phyloP scores from a whole-genome alignment of 1,140 invertebrate genomes.

The Armadillidium nasatum region DNA sequence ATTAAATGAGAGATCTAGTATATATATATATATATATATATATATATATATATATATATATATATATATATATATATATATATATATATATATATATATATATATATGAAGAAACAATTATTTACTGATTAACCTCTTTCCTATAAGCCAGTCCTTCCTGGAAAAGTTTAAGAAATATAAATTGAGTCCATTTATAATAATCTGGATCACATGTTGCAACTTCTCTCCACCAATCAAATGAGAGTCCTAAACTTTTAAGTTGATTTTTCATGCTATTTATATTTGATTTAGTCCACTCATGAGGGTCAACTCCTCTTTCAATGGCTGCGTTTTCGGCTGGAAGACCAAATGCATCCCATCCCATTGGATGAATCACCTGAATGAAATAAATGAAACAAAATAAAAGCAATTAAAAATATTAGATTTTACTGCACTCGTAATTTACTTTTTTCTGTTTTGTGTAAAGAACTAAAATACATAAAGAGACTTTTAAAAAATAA shows the following conservation, averaged over 20 bases:
- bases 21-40: no score
- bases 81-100: no score
- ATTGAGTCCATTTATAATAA: slow-evolving; percentile 93
- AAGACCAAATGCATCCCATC: slow-evolving; percentile 98
- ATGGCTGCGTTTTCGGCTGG: slow-evolving; percentile 99
- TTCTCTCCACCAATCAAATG: slow-evolving; percentile 93
- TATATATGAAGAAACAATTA: no score
- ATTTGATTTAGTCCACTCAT: slow-evolving; percentile 83
- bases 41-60: no score
- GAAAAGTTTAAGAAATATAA: slow-evolving; percentile 85
- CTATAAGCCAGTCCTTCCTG: slow-evolving; percentile 80
- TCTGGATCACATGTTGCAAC: slow-evolving; percentile 68
- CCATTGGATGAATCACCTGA: slow-evolving; percentile 89
- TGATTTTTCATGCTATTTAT: slow-evolving; percentile 87
- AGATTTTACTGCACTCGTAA: no score
- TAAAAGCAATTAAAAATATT: background rate
- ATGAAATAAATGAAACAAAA: background rate
- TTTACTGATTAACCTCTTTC: slow-evolving; percentile 60
- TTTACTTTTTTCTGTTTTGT: no score
- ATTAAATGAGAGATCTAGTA: no score
- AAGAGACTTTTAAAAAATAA: no score
- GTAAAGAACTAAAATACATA: no score
- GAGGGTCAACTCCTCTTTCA: slow-evolving; percentile 69
- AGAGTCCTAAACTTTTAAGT: slow-evolving; percentile 70
- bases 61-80: no score